Percentiles rank a stretch among this genome's conserved stretches.
phyloP scores from a whole-genome alignment of 1,140 invertebrate genomes.

The Piezodorus guildinii region DNA sequence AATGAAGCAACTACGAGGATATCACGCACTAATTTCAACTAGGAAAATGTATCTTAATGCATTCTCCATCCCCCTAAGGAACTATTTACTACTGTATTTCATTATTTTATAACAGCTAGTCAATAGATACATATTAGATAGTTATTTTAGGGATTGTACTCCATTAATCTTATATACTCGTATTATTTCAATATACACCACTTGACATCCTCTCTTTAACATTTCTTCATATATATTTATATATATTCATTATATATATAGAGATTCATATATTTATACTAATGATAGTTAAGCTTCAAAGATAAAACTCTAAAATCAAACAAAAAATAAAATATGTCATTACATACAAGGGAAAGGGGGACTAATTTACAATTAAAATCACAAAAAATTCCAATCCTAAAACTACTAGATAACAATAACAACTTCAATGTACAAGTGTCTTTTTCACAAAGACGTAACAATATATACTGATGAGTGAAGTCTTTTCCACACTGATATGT shows the following conservation, averaged over 20 bases:
- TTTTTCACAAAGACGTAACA: background rate
- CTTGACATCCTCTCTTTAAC: background rate
- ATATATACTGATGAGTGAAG: conserved; percentile 1
- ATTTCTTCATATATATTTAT: background rate
- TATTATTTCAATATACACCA: background rate
- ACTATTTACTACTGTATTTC: background rate
- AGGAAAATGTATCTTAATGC: background rate
- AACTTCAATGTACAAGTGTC: conserved; percentile 11
- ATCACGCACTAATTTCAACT: background rate
- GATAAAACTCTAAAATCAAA: conserved; percentile 13
- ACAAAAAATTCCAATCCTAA: conserved; percentile 6
- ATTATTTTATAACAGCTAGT: background rate
- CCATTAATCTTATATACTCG: background rate
- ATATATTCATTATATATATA: background rate
- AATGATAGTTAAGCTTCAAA: conserved; percentile 1
- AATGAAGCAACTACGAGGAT: background rate
- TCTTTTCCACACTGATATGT: conserved; percentile 9
- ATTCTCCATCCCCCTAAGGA: conserved; percentile 3
- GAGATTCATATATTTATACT: background rate
- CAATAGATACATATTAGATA: background rate
- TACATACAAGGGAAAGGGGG: background rate
- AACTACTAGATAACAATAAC: conserved; percentile 10
- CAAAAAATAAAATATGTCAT: conserved; percentile 9
- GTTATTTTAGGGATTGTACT: conserved; percentile 1
- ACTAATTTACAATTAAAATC: conserved; percentile 1